Evolutionary conservation across 2,113 vertebrate genomes (phyloP).

Genomic region (Pachycephala philippinensis): DNA sequence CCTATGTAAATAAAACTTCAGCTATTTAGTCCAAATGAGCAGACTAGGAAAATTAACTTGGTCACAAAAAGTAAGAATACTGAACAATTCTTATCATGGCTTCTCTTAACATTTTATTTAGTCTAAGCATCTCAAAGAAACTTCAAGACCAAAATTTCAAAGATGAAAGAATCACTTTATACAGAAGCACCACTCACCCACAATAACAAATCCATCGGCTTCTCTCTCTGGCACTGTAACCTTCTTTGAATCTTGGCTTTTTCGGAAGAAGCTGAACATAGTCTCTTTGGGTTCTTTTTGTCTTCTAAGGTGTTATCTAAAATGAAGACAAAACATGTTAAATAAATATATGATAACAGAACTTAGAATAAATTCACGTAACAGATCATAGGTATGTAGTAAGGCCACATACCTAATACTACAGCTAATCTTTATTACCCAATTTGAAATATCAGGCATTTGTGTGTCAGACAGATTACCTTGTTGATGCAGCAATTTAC

Average conservation of each 20-base stretch:
- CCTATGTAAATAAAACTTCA: neutral
- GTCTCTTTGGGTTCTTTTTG: neutral
- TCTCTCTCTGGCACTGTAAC: constrained; percentile 79
- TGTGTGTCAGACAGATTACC: neutral
- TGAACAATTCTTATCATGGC: neutral
- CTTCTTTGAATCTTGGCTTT: constrained; percentile 81
- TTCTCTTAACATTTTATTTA: neutral
- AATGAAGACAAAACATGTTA: neutral
- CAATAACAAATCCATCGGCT: constrained; percentile 88
- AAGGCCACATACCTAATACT: neutral
- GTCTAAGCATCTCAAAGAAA: neutral
- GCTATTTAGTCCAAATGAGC: neutral
- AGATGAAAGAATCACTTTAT: neutral
- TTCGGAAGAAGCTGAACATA: constrained; percentile 90
- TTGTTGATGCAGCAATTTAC: neutral
- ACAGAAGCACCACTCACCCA: constrained; percentile 79
- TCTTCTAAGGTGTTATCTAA: neutral
- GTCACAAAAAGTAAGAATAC: neutral
- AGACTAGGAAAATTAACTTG: neutral
- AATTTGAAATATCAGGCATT: neutral
- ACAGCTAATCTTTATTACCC: neutral
- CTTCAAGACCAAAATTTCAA: neutral
- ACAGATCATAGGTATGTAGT: neutral
- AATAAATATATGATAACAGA: neutral
- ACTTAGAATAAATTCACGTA: neutral